Evolutionary conservation across 2,113 vertebrate species (phyloP).

Genomic region (Phyllostomus hastatus): DNA sequence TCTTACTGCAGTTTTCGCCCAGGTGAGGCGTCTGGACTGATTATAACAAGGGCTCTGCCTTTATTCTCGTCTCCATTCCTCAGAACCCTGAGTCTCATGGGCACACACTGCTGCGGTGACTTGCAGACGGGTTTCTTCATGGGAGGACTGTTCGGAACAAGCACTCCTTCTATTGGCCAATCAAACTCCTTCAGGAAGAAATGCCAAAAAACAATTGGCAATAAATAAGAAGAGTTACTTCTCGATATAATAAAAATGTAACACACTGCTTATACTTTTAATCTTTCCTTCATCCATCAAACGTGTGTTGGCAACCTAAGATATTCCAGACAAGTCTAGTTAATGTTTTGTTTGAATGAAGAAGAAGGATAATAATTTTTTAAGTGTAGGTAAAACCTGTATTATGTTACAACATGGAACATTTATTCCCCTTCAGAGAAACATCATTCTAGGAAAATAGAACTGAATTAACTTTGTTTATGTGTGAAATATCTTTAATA

Average conservation of each 20-base stretch:
- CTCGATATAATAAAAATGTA: neutral
- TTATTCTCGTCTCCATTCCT: conserved; percentile 58
- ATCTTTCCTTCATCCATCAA: neutral
- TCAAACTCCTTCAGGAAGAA: conserved; percentile 69
- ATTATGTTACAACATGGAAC: neutral
- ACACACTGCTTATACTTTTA: neutral
- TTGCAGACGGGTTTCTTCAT: conserved; percentile 47
- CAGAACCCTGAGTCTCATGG: conserved; percentile 65
- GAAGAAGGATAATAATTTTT: neutral
- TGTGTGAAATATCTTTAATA: conserved; percentile 78
- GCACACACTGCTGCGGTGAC: neutral
- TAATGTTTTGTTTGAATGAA: neutral
- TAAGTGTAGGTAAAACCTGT: neutral
- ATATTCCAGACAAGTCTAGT: neutral
- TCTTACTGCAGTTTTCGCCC: conserved; percentile 60
- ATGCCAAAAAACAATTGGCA: neutral
- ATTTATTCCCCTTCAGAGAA: neutral
- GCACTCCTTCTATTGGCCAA: conserved; percentile 70
- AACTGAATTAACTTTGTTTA: conserved; percentile 21
- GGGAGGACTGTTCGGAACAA: conserved; percentile 68
- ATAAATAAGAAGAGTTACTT: neutral
- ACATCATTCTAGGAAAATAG: neutral
- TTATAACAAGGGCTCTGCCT: conserved; percentile 9
- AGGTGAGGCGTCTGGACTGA: conserved; percentile 35
- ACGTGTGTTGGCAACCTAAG: neutral